These are phyloP conservation scores for Drosophila greeni DNA, from an alignment of 2,888 invertebrate genomes.

Conservation along the genomic window DNA sequence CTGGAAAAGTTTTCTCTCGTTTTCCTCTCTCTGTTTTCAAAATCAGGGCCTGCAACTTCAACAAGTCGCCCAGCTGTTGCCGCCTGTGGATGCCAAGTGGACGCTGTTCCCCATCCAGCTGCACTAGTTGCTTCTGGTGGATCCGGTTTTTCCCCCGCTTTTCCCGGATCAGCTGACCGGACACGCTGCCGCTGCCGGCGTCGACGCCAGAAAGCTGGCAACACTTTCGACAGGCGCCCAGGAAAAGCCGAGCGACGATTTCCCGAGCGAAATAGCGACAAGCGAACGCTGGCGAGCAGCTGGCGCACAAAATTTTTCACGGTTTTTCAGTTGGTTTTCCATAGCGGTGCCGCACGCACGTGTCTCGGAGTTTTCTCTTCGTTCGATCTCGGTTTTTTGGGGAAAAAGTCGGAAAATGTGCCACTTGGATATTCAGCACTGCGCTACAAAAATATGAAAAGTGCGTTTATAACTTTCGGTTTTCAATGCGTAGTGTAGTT, in stretches of 20 bases:
- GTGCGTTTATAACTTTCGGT: background rate
- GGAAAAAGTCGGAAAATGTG: slow-evolving; percentile 24
- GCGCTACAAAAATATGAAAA: slow-evolving; percentile 8
- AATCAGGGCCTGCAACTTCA: slow-evolving; percentile 55
- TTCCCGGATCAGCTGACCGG: slow-evolving; percentile 54
- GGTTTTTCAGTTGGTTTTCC: slow-evolving; percentile 64
- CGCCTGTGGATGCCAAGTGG: slow-evolving; percentile 55
- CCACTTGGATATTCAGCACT: slow-evolving; percentile 9
- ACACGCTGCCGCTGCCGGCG: slow-evolving; percentile 36
- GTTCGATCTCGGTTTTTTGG: slow-evolving; percentile 10
- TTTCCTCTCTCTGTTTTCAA: slow-evolving; percentile 26
- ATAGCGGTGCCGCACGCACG: slow-evolving; percentile 69
- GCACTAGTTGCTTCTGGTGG: slow-evolving; percentile 66
- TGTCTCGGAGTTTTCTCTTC: slow-evolving; percentile 50
- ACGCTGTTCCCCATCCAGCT: slow-evolving; percentile 20
- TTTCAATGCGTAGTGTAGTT: background rate
- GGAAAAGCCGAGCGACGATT: slow-evolving; percentile 42
- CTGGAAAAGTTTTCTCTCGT: background rate
- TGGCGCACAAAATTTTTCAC: slow-evolving; percentile 30
- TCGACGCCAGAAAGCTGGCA: slow-evolving; percentile 48
- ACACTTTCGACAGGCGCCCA: slow-evolving; percentile 62
- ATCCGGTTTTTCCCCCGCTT: slow-evolving; percentile 35
- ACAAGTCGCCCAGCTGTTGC: slow-evolving; percentile 64
- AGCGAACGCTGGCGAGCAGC: slow-evolving; percentile 18
- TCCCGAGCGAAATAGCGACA: slow-evolving; percentile 16